Percentiles rank a stretch among this genome's conserved stretches.
Conservation (phyloP, 2,888 invertebrate species). For the Leptogaster cylindrica region DNA sequence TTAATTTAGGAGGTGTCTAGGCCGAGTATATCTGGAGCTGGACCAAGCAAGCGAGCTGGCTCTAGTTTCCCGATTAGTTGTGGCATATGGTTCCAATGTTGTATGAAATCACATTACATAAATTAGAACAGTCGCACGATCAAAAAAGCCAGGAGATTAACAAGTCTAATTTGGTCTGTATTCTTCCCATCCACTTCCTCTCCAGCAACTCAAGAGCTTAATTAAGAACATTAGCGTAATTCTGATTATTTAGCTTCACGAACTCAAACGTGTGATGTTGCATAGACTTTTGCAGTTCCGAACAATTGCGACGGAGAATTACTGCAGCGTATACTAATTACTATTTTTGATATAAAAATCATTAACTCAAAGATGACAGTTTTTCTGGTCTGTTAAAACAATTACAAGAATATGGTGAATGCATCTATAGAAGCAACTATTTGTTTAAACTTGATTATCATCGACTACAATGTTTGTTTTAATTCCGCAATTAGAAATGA, state of each 20-base stretch:
- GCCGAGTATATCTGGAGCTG: neutral
- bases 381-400: too few relatives aligned
- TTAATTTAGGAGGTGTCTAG: conserved; percentile 18
- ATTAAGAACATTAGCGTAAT: conserved; percentile 28
- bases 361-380: too few relatives aligned
- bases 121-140: neutral
- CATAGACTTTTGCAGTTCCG: neutral
- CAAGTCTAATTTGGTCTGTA: conserved; percentile 15
- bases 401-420: too few relatives aligned
- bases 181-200: conserved; percentile 20
- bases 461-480: too few relatives aligned
- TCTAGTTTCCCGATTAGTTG: neutral
- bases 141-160: neutral
- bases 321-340: too few relatives aligned
- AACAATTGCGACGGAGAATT: too few relatives aligned
- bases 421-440: too few relatives aligned
- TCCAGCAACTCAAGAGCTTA: conserved; percentile 3
- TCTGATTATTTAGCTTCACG: conserved; percentile 9
- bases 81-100: conserved; percentile 5
- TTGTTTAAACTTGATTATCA: too few relatives aligned
- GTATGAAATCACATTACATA: neutral
- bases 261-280: neutral
- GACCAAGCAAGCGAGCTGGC: neutral
- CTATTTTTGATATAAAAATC: too few relatives aligned
- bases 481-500: too few relatives aligned